A percentile compares a stretch with the other conserved stretches of the same genome.
These are phyloP conservation scores for Alviniconcha marisindica DNA, from an alignment of 1,140 invertebrate genomes.

Conservation along the genomic window DNA sequence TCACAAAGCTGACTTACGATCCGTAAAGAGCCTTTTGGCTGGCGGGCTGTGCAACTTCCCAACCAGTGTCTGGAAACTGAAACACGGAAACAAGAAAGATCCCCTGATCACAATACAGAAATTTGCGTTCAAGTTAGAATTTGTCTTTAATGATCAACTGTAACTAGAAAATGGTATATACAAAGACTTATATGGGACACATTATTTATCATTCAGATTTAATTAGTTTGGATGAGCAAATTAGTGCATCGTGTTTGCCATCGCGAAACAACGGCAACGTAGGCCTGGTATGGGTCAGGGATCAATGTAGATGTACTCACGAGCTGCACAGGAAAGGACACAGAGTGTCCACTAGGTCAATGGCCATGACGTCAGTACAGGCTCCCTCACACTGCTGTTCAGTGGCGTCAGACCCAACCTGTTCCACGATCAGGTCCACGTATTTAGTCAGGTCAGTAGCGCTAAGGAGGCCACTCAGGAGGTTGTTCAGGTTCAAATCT, in stretches of 20 bases:
- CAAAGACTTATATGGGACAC: no score
- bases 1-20: not conserved
- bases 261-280: no score
- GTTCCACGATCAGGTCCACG: slow-evolving; percentile 23
- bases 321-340: slow-evolving; percentile 17
- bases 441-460: not conserved
- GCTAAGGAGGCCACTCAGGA: not conserved
- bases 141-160: no score
- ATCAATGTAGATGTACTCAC: no score
- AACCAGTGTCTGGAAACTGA: slow-evolving; percentile 12
- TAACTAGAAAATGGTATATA: no score
- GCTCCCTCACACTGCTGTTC: slow-evolving; percentile 27
- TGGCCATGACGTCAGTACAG: slow-evolving; percentile 3
- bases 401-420: slow-evolving; percentile 20
- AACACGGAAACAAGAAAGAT: not conserved
- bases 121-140: not conserved
- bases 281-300: no score
- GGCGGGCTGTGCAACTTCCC: not conserved
- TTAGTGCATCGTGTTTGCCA: no score
- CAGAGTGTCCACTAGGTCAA: not conserved
- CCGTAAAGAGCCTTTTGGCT: not conserved
- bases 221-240: no score
- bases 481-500: not conserved
- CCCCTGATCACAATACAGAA: not conserved
- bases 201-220: no score